Conservation (phyloP, 2,113 vertebrate species). For the Gobius niger region DNA sequence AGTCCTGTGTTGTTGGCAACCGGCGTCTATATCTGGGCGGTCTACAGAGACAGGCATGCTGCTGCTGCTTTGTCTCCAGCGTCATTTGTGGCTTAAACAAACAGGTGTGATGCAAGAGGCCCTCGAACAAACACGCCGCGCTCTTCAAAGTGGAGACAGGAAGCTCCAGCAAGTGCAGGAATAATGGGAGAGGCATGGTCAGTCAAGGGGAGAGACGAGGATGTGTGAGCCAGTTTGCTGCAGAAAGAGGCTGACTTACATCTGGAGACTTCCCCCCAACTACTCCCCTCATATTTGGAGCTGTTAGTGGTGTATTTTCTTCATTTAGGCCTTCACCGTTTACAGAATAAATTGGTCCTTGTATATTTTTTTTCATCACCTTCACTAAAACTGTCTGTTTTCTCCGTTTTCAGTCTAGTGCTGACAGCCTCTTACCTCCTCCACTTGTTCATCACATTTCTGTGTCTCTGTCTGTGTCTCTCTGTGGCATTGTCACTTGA, state of each 20-base stretch:
- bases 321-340: slow-evolving; percentile 55
- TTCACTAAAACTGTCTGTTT: slow-evolving; percentile 62
- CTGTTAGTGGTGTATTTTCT: slow-evolving; percentile 39
- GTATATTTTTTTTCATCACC: slow-evolving; percentile 45
- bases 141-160: slow-evolving; percentile 63
- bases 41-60: slow-evolving; percentile 54
- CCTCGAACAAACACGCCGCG: slow-evolving; percentile 73
- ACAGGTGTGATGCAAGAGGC: slow-evolving; percentile 77
- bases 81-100: slow-evolving; percentile 78
- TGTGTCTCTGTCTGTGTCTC: slow-evolving; percentile 35
- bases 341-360: slow-evolving; percentile 63
- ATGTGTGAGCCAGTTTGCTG: slow-evolving; percentile 8
- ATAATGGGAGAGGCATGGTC: slow-evolving; percentile 52
- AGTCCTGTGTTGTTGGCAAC: slow-evolving; percentile 71
- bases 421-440: slow-evolving; percentile 62
- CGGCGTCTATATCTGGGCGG: slow-evolving; percentile 55
- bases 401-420: slow-evolving; percentile 52
- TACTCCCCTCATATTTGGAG: slow-evolving; percentile 30
- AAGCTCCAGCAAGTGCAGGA: slow-evolving; percentile 46
- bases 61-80: slow-evolving; percentile 62
- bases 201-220: slow-evolving; percentile 42
- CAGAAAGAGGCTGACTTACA: slow-evolving; percentile 33
- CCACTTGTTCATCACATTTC: slow-evolving; percentile 50
- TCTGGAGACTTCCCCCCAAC: slow-evolving; percentile 28
- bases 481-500: slow-evolving; percentile 64